Evolutionary conservation across 1,140 invertebrate genomes (phyloP), one percentile per base, ranked within the genome.

Genomic region (Branchinecta lindahli): DNA sequence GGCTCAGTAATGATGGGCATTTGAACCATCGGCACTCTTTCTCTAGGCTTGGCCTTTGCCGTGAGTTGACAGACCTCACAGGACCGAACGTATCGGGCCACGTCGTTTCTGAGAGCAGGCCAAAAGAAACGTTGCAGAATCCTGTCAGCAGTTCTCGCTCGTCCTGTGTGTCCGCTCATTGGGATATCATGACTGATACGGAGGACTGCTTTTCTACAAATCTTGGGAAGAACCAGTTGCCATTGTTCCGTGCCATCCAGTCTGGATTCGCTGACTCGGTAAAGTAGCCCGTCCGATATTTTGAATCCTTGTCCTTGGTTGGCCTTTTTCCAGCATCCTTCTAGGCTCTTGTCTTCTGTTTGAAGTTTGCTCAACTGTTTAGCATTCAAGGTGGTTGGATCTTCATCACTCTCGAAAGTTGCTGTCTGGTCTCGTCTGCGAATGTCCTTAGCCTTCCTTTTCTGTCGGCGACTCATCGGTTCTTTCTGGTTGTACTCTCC

Each of bases 61-160:
- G 12, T 45, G 66, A 72, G 71, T 66, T 75, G 72, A 71, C 74
- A 75, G 10, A 46, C n/a, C 8, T 69, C n/a, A 70, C 74, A 75
- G 20, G 68, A 45, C 45, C 66, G 66, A 0, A 72, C 69, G 66
- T 75, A 75, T 12, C 73, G 21, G 18, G 21, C 44, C n/a, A 75
- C 68, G 46, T 72, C 69, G 44, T 68, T 71, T 46, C 68, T 66
- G 69, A 75, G 70, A 8, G 46, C 61, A 15, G 67, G 9, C 75
- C 75, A 75, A 45, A 70, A 72, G 20, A 69, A 68, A 70, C 70
- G 20, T 12, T 61, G 6, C 46, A 65, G 45, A 7, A 74, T 70
- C n/a, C 21, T 46, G 33, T 66, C 44, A 10, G 20, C 8, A 15
- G 73, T 74, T 44, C 68, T 69, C 18, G 46, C 66, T 45, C 67